Evolutionary conservation across 2,113 vertebrate genomes (phyloP).

Genomic region (Macquaria ambigua): DNA sequence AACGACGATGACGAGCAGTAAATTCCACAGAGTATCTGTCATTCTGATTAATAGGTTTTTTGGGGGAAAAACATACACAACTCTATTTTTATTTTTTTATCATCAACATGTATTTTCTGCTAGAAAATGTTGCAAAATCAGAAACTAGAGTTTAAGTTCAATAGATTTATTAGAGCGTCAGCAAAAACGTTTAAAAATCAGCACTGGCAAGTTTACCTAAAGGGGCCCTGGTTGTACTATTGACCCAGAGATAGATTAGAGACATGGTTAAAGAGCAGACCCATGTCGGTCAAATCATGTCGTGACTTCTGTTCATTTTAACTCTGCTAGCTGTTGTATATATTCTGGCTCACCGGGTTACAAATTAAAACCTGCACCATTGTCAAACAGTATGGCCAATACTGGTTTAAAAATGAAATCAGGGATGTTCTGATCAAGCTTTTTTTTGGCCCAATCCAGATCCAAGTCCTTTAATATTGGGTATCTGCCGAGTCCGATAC

Average conservation of each 20-base stretch:
- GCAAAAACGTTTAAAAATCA: too few species aligned
- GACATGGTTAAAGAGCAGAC: constrained; percentile 1
- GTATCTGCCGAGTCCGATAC: neutral
- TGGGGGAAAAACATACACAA: neutral
- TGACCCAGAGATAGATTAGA: neutral
- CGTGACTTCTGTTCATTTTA: neutral
- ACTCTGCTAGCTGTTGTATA: neutral
- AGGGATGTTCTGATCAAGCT: too few species aligned
- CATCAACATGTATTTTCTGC: neutral
- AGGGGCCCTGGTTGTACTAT: neutral
- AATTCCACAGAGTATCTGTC: neutral
- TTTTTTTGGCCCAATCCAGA: too few species aligned
- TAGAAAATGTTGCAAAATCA: neutral
- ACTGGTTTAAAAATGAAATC: neutral
- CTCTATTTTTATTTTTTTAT: neutral
- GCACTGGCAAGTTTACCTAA: too few species aligned
- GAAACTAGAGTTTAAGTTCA: too few species aligned
- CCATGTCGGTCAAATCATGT: neutral
- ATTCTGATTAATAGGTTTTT: neutral
- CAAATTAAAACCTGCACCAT: neutral
- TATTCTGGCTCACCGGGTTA: neutral
- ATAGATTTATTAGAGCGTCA: too few species aligned
- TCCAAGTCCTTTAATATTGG: too few species aligned
- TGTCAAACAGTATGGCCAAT: neutral
- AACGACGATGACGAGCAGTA: neutral